Evolutionary conservation across 2,797 vertebrate genomes (phyloP), one percentile per base, ranked within the genome.

Genomic region (Pelodytes ibericus): DNA sequence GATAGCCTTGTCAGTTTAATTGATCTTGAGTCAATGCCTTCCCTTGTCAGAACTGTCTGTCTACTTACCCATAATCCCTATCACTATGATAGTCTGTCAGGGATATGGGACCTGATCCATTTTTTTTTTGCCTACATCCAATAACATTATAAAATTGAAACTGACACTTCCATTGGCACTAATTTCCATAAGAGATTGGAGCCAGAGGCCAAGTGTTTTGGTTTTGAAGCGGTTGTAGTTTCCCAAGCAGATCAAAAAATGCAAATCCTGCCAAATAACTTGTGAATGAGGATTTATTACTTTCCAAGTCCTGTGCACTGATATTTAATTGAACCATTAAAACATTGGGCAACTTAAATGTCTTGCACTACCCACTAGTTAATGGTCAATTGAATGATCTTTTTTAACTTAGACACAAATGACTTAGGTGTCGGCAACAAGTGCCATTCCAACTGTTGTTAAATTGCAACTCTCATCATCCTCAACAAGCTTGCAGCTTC

Each of bases 141-240:
- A 83, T 89, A 91, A 88, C 86, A 80, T 90, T 90, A 90, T 89
- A 88, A 89, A 91, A 93, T 92, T 91, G 90, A 90, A 87, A 85
- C 86, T 84, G 88, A 91, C 90, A 84, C 85, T 89, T 89, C 85
- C 83, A 86, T 87, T 90, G 90, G 88, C 87, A 86, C 84, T 90
- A 75, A 87, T 91, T 88, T 89, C 86, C 86, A 76, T 84, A 81
- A 87, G 86, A 86, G 80, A 80, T 79, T 84, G 82, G 84, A 91
- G 86, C 87, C 90, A 90, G 89, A 88, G 88, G 86, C 90, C 86
- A 81, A 87, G 84, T 22, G 2, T 77, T 86, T 91, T 87, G 73
- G 85, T 84, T 87, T 83, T 83, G 73, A 71, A 82, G 83, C 0
- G 0, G 82, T 84, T 86, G 18, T 84, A 83, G 83, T 87, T 88